Evolutionary conservation across 2,888 invertebrate species (phyloP).

Genomic region (Volucella inflata): DNA sequence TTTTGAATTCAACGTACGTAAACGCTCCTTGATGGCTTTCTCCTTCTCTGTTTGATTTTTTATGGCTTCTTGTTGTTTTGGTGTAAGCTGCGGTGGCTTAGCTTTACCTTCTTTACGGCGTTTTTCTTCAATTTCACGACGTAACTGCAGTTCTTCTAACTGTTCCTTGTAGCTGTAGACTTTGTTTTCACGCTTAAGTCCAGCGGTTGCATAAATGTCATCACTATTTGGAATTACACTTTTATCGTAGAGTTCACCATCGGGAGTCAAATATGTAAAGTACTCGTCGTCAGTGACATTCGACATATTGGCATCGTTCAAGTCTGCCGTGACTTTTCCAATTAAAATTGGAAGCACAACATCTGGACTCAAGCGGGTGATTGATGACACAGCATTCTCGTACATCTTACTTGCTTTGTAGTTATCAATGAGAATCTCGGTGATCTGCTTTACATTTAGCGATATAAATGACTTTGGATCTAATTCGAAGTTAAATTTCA

Average conservation of each 20-base stretch:
- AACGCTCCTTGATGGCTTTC: conserved; percentile 88
- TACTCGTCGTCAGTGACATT: conserved; percentile 91
- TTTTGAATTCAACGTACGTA: conserved; percentile 86
- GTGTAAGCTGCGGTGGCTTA: conserved; percentile 89
- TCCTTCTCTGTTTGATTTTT: conserved; percentile 95
- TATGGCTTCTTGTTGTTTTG: conserved; percentile 96
- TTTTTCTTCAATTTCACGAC: conserved; percentile 96
- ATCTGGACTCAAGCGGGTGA: conserved; percentile 88
- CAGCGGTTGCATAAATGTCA: conserved; percentile 81
- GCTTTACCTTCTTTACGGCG: conserved; percentile 91
- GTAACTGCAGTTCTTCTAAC: conserved; percentile 95
- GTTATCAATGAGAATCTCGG: conserved; percentile 87
- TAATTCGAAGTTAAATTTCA: conserved; percentile 82
- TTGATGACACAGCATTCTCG: conserved; percentile 89
- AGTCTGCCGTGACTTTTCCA: conserved; percentile 85
- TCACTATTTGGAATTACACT: conserved; percentile 87
- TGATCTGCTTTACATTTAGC: conserved; percentile 85
- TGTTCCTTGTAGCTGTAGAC: conserved; percentile 98
- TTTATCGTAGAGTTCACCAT: conserved; percentile 96
- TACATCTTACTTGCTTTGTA: conserved; percentile 85
- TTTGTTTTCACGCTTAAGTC: conserved; percentile 97
- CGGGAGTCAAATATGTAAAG: conserved; percentile 92
- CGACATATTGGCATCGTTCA: conserved; percentile 88
- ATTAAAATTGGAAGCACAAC: conserved; percentile 88
- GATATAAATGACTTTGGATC: conserved; percentile 85